A percentile compares a stretch with the other conserved stretches of the same genome.
Evolutionary conservation across 2,113 vertebrate species (phyloP).

Genomic region (Aptenodytes forsteri): DNA sequence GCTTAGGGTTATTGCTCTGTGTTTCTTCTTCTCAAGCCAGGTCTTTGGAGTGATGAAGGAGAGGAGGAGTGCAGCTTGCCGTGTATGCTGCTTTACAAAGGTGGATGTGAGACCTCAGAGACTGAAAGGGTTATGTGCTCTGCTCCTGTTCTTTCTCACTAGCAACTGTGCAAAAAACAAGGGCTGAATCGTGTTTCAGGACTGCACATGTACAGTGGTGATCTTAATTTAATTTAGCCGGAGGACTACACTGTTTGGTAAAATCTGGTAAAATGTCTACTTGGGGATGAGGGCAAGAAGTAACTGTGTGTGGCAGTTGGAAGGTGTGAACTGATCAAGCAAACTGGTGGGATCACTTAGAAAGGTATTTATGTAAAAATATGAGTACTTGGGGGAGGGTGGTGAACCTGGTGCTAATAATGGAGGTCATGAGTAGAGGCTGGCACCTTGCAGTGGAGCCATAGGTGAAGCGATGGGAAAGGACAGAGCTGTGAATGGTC

Average conservation of each 20-base stretch:
- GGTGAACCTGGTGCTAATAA: not conserved
- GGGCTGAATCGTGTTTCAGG: not conserved
- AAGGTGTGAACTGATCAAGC: not conserved
- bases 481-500: not conserved
- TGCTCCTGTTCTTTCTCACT: not conserved
- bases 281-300: not conserved
- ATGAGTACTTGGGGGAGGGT: not conserved
- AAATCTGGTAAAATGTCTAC: not conserved
- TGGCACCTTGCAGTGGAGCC: not conserved
- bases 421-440: not conserved
- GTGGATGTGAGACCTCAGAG: not conserved
- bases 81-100: not conserved
- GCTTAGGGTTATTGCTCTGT: not conserved
- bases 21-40: not conserved
- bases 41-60: not conserved
- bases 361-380: not conserved
- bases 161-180: not conserved
- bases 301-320: not conserved
- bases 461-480: fast-evolving
- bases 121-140: not conserved
- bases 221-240: not conserved
- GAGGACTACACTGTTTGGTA: not conserved
- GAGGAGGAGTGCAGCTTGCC: not conserved
- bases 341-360: not conserved
- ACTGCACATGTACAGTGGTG: not conserved